Conservation (phyloP, 2,797 vertebrate species). For the Sebastes umbrosus region DNA sequence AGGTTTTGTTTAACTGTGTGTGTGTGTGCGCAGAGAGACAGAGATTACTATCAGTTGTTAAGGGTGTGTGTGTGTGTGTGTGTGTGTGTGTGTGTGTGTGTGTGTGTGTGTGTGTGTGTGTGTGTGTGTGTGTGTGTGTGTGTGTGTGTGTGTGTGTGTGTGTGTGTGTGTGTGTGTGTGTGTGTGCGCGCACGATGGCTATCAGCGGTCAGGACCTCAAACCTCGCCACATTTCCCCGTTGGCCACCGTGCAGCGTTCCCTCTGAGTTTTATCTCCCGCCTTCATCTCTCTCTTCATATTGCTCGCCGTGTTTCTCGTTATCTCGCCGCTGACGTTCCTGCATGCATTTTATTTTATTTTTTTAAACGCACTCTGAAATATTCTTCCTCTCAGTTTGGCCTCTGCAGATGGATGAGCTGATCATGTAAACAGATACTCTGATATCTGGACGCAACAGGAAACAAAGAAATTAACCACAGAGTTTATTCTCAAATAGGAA, state of each 20-base stretch:
- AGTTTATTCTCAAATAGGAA: constrained; percentile 13
- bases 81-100: background rate
- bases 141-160: background rate
- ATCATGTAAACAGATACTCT: constrained; percentile 50
- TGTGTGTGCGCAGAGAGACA: background rate
- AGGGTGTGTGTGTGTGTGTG: background rate
- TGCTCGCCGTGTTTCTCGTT: constrained; percentile 33
- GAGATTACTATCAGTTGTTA: constrained; percentile 24
- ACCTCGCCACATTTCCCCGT: constrained; percentile 55
- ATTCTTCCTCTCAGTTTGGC: constrained; percentile 30
- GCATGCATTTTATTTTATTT: constrained; percentile 13
- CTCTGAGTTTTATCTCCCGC: constrained; percentile 22
- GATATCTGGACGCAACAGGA: constrained; percentile 15
- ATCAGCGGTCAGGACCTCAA: constrained; percentile 60
- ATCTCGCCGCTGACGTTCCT: constrained; percentile 32
- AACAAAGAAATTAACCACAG: background rate
- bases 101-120: background rate
- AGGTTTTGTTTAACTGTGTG: background rate
- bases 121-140: background rate
- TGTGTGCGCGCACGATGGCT: constrained; percentile 42
- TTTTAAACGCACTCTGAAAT: constrained; percentile 18
- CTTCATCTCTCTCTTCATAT: constrained; percentile 46
- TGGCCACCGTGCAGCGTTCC: constrained; percentile 27
- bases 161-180: constrained; percentile 2
- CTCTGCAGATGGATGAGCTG: constrained; percentile 33